phyloP scores from a whole-genome alignment of 1,140 invertebrate genomes.

The Holcopasites calliopsidis region DNA sequence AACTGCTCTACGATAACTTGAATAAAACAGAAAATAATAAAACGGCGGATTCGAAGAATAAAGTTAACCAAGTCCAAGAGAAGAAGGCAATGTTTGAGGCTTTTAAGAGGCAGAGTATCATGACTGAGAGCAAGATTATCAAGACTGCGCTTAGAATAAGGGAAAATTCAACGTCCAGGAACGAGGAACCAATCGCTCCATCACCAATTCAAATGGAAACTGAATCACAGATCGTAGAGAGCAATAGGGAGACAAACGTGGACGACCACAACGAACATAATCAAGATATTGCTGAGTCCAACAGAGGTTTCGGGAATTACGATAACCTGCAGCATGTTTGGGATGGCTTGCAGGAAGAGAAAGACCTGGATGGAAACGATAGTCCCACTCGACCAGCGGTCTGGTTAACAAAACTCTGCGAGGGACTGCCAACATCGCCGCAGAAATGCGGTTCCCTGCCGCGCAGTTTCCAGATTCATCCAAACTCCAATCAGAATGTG shows the following conservation, averaged over 20 bases:
- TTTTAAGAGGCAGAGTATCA: conserved; percentile 72
- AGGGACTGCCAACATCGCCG: conserved; percentile 78
- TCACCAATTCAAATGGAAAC: not conserved
- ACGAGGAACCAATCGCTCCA: conserved; percentile 33
- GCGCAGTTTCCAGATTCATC: conserved; percentile 83
- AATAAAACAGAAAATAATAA: conserved; percentile 48
- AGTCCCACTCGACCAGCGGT: conserved; percentile 82
- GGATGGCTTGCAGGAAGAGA: conserved; percentile 69
- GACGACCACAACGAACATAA: conserved; percentile 39
- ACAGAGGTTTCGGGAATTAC: conserved; percentile 74
- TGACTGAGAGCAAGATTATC: conserved; percentile 71
- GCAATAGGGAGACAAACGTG: not conserved
- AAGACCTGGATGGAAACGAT: conserved; percentile 63
- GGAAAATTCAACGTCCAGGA: conserved; percentile 61
- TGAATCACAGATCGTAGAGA: not conserved
- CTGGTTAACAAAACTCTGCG: conserved; percentile 82
- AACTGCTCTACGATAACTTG: conserved; percentile 71
- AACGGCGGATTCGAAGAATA: conserved; percentile 36
- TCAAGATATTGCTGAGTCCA: not conserved
- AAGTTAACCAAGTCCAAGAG: conserved; percentile 59
- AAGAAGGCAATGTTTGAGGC: conserved; percentile 71
- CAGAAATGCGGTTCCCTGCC: conserved; percentile 89
- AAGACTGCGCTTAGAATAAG: conserved; percentile 70
- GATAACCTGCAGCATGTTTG: conserved; percentile 79
- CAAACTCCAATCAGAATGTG: conserved; percentile 59